Base-by-base conservation (phyloP, 2,113 vertebrate species). In the Micronycteris hirsuta region DNA sequence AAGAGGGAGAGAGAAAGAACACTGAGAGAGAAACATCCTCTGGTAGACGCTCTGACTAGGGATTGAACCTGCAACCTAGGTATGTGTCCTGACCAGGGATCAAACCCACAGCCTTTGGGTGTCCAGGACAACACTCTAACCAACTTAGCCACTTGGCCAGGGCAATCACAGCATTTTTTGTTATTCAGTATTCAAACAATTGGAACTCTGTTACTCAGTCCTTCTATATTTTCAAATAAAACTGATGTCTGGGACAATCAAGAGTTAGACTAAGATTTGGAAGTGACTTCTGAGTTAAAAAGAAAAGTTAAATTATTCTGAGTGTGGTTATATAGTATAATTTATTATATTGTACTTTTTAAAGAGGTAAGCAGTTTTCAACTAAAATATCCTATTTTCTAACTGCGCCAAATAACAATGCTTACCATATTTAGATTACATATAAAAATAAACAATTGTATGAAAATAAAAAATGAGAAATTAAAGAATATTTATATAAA, bases 281-380 rank as follows among this genome's bases (percentile, higher is more conserved):
- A 96, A 92, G 41, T 91, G 19, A 77, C 28, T 83, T 83, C 36
- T 63, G 14, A 88, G 24, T 93, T 90, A 49, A 73, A 89, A 80
- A 74, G 52, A 63, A 80, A 52, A 85, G 54, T 24, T 87, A 65
- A 78, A 56, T 61, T 88, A 96, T 85, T 82, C 33, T 58, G 31
- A 78, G 5, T n/a, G 4, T 84, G 4, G 9, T 43, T 86, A 26
- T 47, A 8, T 54, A 80, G n/a, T 86, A 68, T n/a, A 89, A 81
- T 85, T 73, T 82, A 63, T 17, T 78, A 73, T 43, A n/a, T 86
- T 80, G 7, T 92, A 78, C 92, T 82, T 86, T 83, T 80, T 80
- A 71, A 87, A 71, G 38, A 61, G 47, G 20, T 89, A 68, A 92
- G 36, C 47, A 52, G 20, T 76, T 84, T 80, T 90, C 36, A 94